Evolutionary conservation across 1,140 invertebrate species (phyloP).

Genomic region (Drosophila tsacasi): DNA sequence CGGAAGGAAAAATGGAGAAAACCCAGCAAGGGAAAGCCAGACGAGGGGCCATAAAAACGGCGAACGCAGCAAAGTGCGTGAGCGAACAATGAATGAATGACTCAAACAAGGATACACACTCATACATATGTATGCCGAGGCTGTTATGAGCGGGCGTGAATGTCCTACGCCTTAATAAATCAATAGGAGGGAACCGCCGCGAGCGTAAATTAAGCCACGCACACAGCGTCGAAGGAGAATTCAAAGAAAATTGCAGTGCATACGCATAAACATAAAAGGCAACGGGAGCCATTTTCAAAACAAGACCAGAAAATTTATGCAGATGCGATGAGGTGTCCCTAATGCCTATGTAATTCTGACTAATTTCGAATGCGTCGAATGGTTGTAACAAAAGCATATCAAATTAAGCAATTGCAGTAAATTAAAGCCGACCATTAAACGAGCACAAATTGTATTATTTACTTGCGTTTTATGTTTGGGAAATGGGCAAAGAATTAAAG

Average conservation of each 20-base stretch:
- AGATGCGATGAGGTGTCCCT: slow-evolving; percentile 50
- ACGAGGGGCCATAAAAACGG: slow-evolving; percentile 30
- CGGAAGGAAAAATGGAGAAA: slow-evolving; percentile 11
- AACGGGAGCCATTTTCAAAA: slow-evolving; percentile 14
- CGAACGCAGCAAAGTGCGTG: slow-evolving; percentile 38
- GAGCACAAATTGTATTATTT: neutral
- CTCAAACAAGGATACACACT: slow-evolving; percentile 24
- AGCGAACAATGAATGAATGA: slow-evolving; percentile 53
- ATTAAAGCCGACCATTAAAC: slow-evolving; percentile 7
- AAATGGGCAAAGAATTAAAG: neutral
- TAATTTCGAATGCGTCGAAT: slow-evolving; percentile 27
- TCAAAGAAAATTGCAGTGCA: slow-evolving; percentile 41
- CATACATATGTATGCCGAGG: neutral
- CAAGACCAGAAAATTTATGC: slow-evolving; percentile 35
- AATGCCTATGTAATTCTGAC: slow-evolving; percentile 36
- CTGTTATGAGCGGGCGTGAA: slow-evolving; percentile 47
- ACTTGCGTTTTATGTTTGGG: neutral
- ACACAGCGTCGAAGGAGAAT: slow-evolving; percentile 17
- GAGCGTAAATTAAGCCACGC: slow-evolving; percentile 35
- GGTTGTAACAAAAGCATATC: slow-evolving; percentile 15
- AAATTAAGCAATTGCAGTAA: slow-evolving; percentile 32
- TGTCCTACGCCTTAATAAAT: slow-evolving; percentile 53
- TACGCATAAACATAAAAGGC: slow-evolving; percentile 22
- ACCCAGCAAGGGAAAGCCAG: slow-evolving; percentile 11
- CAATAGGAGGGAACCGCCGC: slow-evolving; percentile 28